phyloP scores from a whole-genome alignment of 2,888 invertebrate genomes.

The Nomada goodeniana region DNA sequence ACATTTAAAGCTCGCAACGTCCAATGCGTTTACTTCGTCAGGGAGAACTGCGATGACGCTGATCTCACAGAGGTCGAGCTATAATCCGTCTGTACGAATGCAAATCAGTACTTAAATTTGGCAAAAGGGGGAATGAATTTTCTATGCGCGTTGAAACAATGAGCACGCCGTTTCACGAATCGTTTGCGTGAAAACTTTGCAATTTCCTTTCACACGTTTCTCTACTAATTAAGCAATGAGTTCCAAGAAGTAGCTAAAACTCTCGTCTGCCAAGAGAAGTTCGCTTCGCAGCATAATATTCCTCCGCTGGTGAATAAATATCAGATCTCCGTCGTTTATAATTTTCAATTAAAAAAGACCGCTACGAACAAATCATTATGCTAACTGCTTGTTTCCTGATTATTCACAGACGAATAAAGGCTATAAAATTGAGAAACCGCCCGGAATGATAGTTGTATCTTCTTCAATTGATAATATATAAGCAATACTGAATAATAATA shows the following conservation, averaged over 20 bases:
- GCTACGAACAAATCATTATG: no score
- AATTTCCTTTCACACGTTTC: no score
- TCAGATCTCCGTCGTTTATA: no score
- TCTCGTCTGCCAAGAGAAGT: not conserved
- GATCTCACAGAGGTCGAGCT: slow-evolving; percentile 20
- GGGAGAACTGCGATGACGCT: slow-evolving; percentile 11
- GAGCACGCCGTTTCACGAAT: not conserved
- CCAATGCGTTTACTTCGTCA: not conserved
- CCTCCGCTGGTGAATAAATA: not conserved
- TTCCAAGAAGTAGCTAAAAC: not conserved
- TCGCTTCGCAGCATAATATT: not conserved
- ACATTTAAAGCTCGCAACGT: slow-evolving; percentile 14
- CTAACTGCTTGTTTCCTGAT: no score
- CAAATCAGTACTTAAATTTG: slow-evolving; percentile 1
- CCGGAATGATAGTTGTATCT: no score
- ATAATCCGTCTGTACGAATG: slow-evolving; percentile 24
- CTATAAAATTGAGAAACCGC: no score
- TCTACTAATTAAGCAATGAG: not conserved
- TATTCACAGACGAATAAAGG: no score
- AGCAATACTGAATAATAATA: no score
- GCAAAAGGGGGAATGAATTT: not conserved
- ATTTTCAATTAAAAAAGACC: no score
- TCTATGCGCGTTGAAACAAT: not conserved
- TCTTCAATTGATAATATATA: no score
- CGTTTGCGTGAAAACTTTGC: slow-evolving; percentile 4